A percentile compares a stretch with the other conserved stretches of the same genome.
Evolutionary conservation across 2,888 invertebrate species (phyloP).

Genomic region (Pogonocherus hispidulus): DNA sequence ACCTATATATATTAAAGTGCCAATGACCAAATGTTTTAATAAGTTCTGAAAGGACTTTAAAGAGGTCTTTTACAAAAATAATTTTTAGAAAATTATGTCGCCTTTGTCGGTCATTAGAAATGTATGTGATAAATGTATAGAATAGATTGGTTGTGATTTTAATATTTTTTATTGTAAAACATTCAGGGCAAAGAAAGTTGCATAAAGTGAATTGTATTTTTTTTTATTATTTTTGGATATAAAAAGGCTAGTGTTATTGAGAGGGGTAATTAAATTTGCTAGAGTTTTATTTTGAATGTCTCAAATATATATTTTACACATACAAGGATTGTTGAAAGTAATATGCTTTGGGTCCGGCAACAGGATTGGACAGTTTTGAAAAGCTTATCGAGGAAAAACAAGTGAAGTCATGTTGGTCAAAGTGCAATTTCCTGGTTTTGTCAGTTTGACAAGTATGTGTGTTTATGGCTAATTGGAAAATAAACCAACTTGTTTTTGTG

Average conservation of each 20-base stretch:
- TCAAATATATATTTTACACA: slow-evolving; percentile 10
- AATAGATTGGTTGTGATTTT: slow-evolving; percentile 27
- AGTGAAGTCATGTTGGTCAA: too few species aligned
- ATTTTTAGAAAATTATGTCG: background rate
- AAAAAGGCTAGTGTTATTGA: slow-evolving; percentile 30
- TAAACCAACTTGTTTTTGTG: too few species aligned
- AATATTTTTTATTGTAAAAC: background rate
- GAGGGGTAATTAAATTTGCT: background rate
- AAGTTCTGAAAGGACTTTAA: background rate
- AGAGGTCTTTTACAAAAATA: background rate
- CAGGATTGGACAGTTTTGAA: too few species aligned
- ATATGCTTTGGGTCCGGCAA: too few species aligned
- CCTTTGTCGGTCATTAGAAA: background rate
- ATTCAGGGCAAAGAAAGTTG: background rate
- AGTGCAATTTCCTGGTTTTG: too few species aligned
- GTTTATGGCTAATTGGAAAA: too few species aligned
- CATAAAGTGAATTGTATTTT: background rate
- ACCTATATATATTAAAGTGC: too few species aligned
- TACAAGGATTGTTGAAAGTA: slow-evolving; percentile 23
- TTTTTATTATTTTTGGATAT: slow-evolving; percentile 4
- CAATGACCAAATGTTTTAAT: background rate
- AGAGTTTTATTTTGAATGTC: slow-evolving; percentile 7
- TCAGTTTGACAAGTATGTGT: too few species aligned
- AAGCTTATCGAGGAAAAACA: too few species aligned
- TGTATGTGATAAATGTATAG: slow-evolving; percentile 21